Evolutionary conservation across 2,113 vertebrate genomes (phyloP).

Genomic region (Cyanoliseus patagonus): DNA sequence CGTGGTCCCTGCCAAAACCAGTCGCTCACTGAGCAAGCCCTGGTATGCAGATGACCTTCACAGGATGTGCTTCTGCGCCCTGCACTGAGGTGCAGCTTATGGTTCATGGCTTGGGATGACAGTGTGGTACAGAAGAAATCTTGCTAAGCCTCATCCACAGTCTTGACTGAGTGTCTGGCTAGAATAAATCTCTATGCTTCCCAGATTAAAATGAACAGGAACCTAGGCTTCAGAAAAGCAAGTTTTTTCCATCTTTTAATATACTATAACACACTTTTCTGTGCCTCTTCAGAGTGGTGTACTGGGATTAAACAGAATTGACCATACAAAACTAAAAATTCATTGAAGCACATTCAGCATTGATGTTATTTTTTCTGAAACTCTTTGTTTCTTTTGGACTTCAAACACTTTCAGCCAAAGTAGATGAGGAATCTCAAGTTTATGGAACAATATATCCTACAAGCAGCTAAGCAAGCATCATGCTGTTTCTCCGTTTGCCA

Average conservation of each 20-base stretch:
- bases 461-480: not conserved
- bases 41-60: not conserved
- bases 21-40: not conserved
- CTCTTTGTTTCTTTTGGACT: not conserved
- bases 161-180: not conserved
- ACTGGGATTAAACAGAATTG: not conserved
- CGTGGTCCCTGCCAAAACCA: not conserved
- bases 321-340: not conserved
- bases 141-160: not conserved
- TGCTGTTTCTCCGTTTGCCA: not conserved
- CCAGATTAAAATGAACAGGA: not conserved
- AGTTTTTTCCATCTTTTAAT: not conserved
- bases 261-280: not conserved
- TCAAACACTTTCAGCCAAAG: not conserved
- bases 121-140: not conserved
- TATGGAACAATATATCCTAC: not conserved
- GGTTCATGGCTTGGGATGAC: not conserved
- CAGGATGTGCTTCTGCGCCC: rapidly evolving
- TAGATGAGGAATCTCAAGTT: not conserved
- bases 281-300: not conserved
- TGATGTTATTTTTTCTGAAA: not conserved
- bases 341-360: not conserved
- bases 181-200: not conserved
- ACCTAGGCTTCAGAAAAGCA: not conserved
- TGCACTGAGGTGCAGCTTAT: not conserved